These are phyloP conservation scores for Uromys caudimaculatus DNA, from an alignment of 2,797 vertebrate species.

Conservation along the genomic window DNA sequence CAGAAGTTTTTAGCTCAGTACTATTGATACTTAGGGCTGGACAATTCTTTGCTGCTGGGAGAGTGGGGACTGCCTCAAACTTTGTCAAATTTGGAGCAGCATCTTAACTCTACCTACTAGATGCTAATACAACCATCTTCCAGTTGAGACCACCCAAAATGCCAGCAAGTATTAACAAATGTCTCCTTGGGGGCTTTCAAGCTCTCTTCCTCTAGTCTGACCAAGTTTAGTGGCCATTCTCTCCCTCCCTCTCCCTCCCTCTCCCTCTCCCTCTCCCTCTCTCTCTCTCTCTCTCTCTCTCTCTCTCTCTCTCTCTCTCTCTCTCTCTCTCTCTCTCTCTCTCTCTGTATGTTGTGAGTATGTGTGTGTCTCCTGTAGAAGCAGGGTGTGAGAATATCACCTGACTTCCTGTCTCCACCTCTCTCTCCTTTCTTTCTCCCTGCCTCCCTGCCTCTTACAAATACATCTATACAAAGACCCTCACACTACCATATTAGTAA, in stretches of 20 bases:
- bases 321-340: too few relatives aligned
- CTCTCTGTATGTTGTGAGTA: too few relatives aligned
- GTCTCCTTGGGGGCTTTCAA: not conserved
- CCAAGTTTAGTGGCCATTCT: not conserved
- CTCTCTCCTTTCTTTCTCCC: too few relatives aligned
- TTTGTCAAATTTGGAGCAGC: not conserved
- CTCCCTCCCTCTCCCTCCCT: too few relatives aligned
- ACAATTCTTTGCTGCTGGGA: not conserved
- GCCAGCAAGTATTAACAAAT: not conserved
- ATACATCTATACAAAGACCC: not conserved
- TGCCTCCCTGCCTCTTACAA: not conserved
- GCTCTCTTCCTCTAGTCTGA: rapidly evolving
- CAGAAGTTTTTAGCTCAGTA: not conserved
- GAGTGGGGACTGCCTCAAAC: not conserved
- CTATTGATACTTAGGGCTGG: not conserved
- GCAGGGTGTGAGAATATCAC: not conserved
- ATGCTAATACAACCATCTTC: not conserved
- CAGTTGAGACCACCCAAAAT: not conserved
- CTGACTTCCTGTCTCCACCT: not conserved
- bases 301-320: too few relatives aligned
- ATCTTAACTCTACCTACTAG: not conserved
- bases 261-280: too few relatives aligned
- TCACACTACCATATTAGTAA: not conserved
- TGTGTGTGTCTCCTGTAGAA: not conserved
- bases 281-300: too few relatives aligned